phyloP scores from a whole-genome alignment of 2,888 invertebrate species.

The Epinotia brunnichana region DNA sequence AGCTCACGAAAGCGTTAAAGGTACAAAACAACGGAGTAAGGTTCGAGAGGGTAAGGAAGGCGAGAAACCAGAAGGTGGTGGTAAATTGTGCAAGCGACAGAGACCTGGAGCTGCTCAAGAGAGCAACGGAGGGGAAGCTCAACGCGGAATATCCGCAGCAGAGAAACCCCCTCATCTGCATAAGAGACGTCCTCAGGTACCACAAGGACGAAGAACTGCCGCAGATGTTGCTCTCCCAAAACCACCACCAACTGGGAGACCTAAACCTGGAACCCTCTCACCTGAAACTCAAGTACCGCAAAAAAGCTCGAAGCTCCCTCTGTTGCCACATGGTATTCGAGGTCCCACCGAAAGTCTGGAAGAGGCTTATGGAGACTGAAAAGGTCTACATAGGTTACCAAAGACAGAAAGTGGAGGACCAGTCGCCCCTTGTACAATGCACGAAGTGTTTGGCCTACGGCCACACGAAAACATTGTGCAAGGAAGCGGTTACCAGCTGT shows the following conservation, averaged over 20 bases:
- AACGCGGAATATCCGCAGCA: neutral
- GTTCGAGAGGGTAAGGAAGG: neutral
- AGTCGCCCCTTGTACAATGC: no score
- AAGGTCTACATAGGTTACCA: neutral
- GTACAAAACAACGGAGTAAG: neutral
- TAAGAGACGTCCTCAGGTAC: neutral
- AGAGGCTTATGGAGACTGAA: neutral
- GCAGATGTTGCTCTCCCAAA: neutral
- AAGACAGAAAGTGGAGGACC: constrained; percentile 1
- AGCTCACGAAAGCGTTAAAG: neutral
- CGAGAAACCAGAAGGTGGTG: neutral
- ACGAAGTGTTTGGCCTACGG: constrained; percentile 11
- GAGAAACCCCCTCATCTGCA: neutral
- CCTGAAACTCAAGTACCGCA: neutral
- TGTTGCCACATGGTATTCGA: neutral
- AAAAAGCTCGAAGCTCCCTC: neutral
- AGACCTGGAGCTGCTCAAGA: neutral
- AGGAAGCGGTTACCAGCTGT: neutral
- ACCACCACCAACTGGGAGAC: neutral
- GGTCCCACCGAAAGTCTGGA: neutral
- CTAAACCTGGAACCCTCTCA: neutral
- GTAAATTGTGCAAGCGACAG: neutral
- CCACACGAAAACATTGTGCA: neutral
- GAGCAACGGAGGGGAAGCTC: neutral
- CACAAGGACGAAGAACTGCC: neutral